phyloP scores from a whole-genome alignment of 2,797 vertebrate genomes.

The Novumbra hubbsi region DNA sequence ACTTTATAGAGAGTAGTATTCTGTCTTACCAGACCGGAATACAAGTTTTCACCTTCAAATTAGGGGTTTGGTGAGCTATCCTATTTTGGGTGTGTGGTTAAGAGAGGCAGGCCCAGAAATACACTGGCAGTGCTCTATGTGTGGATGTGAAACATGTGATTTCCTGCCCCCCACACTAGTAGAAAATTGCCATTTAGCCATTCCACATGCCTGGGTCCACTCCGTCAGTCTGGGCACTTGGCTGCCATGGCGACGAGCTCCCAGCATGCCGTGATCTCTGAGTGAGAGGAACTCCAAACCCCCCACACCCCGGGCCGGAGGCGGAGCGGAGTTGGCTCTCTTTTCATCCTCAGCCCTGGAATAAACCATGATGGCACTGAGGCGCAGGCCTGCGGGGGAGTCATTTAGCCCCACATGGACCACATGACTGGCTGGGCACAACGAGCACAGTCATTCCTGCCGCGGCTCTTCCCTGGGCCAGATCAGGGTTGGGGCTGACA shows the following conservation, averaged over 20 bases:
- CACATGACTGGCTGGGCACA: conserved; percentile 55
- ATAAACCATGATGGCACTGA: conserved; percentile 50
- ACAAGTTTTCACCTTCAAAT: conserved; percentile 5
- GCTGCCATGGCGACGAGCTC: conserved; percentile 29
- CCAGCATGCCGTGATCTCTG: conserved; percentile 37
- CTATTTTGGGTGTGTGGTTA: conserved; percentile 6
- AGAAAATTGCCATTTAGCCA: conserved; percentile 47
- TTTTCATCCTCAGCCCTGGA: conserved; percentile 44
- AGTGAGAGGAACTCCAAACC: not conserved
- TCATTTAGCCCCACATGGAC: conserved; percentile 37
- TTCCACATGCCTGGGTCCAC: conserved; percentile 17
- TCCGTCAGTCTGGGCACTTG: not conserved
- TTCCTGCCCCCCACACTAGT: conserved; percentile 44
- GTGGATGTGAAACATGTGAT: conserved; percentile 54
- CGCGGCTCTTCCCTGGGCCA: conserved; percentile 29
- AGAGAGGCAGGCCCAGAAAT: conserved; percentile 39
- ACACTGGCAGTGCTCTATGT: conserved; percentile 30
- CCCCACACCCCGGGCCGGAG: not conserved
- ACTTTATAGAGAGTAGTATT: conserved; percentile 8
- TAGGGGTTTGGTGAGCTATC: conserved; percentile 4
- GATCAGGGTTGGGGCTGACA: conserved; percentile 34
- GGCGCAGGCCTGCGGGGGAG: conserved; percentile 23
- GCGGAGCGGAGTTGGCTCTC: conserved; percentile 26
- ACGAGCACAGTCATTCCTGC: conserved; percentile 50
- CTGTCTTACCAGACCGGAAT: conserved; percentile 7